Percentiles rank a stretch among this genome's conserved stretches.
Conservation (phyloP, 2,797 vertebrate genomes). For the Enoplosus armatus region DNA sequence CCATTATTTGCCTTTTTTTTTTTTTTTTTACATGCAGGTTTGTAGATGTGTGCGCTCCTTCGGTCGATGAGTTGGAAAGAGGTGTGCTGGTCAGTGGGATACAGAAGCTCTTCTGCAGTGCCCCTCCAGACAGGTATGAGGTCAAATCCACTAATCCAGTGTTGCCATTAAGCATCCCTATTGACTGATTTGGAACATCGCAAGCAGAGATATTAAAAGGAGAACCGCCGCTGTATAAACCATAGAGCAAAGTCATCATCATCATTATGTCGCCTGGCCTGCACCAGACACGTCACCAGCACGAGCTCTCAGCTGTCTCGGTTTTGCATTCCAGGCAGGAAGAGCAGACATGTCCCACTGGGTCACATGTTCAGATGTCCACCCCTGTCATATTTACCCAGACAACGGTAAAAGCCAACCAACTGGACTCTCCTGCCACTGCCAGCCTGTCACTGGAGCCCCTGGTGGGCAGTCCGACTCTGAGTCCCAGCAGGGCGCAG, state of each 20-base stretch:
- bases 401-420: conserved; percentile 35
- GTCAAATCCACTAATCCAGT: not conserved
- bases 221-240: not conserved
- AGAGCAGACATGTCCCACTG: conserved; percentile 67
- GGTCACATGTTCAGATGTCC: conserved; percentile 51
- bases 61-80: conserved; percentile 70
- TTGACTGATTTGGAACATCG: not conserved
- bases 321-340: conserved; percentile 77
- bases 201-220: not conserved
- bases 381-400: conserved; percentile 70
- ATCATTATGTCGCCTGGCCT: not conserved
- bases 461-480: conserved; percentile 84
- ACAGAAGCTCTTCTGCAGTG: conserved; percentile 64
- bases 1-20: not conserved
- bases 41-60: conserved; percentile 37
- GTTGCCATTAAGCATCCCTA: not conserved
- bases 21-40: conserved; percentile 75
- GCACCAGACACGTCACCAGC: not conserved
- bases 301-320: not conserved
- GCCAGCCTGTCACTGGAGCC: conserved; percentile 74
- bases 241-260: not conserved
- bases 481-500: conserved; percentile 83
- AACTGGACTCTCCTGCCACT: not conserved
- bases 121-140: conserved; percentile 46
- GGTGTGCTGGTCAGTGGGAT: conserved; percentile 65